Evolutionary conservation across 2,797 vertebrate genomes (phyloP).

Genomic region (Antrozous pallidus): DNA sequence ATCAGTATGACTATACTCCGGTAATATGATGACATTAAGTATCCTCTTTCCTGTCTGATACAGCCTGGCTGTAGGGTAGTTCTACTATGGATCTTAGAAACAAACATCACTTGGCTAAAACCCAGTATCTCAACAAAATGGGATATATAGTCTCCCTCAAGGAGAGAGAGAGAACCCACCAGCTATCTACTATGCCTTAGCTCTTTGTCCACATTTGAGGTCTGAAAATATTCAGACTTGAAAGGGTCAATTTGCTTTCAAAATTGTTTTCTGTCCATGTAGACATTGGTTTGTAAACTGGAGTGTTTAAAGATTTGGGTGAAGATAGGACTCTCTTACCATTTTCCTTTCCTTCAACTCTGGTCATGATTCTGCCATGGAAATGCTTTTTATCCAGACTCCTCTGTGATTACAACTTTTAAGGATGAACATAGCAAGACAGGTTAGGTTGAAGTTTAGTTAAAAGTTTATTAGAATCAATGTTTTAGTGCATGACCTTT

Average conservation of each 20-base stretch:
- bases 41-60: neutral
- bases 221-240: neutral
- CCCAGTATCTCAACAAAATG: neutral
- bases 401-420: neutral
- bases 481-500: neutral
- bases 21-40: slow-evolving; percentile 44
- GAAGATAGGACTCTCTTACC: neutral
- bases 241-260: neutral
- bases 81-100: slow-evolving; percentile 43
- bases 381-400: neutral
- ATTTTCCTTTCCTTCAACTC: slow-evolving; percentile 12
- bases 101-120: slow-evolving; percentile 1
- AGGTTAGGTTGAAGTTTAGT: neutral
- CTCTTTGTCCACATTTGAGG: neutral
- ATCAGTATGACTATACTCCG: neutral
- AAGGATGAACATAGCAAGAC: neutral
- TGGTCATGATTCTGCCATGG: neutral
- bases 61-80: neutral
- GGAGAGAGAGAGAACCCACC: neutral
- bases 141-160: neutral
- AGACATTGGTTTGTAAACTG: neutral
- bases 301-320: neutral
- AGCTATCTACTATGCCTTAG: neutral
- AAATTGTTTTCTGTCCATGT: neutral
- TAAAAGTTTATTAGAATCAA: neutral